Evolutionary conservation across 2,797 vertebrate genomes (phyloP).

Genomic region (Danionella dracula): DNA sequence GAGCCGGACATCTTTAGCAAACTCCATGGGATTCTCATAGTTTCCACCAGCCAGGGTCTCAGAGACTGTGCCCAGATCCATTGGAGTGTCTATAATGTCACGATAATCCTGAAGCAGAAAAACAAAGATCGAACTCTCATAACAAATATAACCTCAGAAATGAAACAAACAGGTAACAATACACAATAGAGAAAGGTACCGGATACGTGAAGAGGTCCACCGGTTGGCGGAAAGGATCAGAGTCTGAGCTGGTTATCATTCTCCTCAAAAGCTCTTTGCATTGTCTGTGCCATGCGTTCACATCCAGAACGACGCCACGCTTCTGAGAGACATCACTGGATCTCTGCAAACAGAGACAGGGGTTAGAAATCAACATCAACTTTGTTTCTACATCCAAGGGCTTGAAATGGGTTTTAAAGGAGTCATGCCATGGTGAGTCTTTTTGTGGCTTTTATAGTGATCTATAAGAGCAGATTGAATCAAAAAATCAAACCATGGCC

Average conservation of each 20-base stretch:
- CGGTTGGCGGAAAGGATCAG: conserved; percentile 86
- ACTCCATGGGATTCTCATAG: conserved; percentile 92
- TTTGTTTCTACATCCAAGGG: background rate
- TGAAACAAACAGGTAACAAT: background rate
- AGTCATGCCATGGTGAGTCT: too few species aligned
- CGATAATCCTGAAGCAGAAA: conserved; percentile 79
- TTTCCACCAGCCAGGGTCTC: conserved; percentile 84
- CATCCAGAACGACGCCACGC: conserved; percentile 71
- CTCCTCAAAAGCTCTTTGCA: conserved; percentile 83
- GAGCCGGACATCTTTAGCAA: conserved; percentile 90
- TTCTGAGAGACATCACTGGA: conserved; percentile 58
- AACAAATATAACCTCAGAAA: too few species aligned
- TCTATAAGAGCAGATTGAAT: too few species aligned
- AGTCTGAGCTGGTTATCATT: conserved; percentile 84
- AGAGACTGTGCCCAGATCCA: conserved; percentile 94
- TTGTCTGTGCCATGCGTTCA: conserved; percentile 78
- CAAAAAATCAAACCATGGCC: too few species aligned
- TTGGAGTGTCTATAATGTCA: conserved; percentile 91
- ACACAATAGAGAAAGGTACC: conserved; percentile 63
- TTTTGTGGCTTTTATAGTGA: too few species aligned
- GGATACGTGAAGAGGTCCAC: conserved; percentile 86
- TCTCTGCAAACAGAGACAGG: conserved; percentile 41
- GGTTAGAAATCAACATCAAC: background rate
- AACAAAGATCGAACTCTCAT: background rate
- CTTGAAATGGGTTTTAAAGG: conserved; percentile 45